phyloP scores from a whole-genome alignment of 2,113 vertebrate genomes.

The Spea bombifrons region DNA sequence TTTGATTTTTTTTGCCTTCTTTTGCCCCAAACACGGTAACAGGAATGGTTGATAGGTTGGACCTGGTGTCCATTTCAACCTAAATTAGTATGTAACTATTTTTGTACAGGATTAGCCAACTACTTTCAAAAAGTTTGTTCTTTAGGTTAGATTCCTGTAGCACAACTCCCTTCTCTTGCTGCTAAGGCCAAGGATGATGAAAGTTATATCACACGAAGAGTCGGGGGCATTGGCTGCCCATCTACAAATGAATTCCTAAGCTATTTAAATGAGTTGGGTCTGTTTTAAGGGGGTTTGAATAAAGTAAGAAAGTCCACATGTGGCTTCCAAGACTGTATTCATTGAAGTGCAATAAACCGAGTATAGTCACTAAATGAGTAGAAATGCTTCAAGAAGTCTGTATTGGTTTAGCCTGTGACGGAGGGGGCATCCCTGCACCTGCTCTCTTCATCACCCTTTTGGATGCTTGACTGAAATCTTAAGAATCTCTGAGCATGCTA shows the following conservation, averaged over 20 bases:
- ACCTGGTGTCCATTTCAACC: too few relatives aligned
- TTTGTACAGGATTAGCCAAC: too few relatives aligned
- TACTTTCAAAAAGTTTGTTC: too few relatives aligned
- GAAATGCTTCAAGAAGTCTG: neutral
- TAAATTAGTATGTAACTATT: too few relatives aligned
- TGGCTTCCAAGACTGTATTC: neutral
- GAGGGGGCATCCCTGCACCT: slow-evolving; percentile 30
- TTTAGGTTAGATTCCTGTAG: too few relatives aligned
- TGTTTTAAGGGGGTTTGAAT: neutral
- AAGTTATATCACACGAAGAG: too few relatives aligned
- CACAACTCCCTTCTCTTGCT: too few relatives aligned
- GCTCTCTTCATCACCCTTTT: slow-evolving; percentile 41
- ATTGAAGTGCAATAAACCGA: neutral
- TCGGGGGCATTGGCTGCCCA: too few relatives aligned
- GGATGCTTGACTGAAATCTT: slow-evolving; percentile 44
- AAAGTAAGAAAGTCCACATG: neutral
- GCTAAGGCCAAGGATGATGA: too few relatives aligned
- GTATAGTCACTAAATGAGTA: neutral
- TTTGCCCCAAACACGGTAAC: too few relatives aligned
- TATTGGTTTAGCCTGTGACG: slow-evolving; percentile 1
- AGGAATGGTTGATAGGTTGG: too few relatives aligned
- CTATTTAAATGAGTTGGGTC: neutral
- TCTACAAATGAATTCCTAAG: neutral
- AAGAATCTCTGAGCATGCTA: slow-evolving; percentile 43
- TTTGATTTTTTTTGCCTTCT: too few relatives aligned